Conservation (phyloP, 2,113 vertebrate species). For the Ophiodon elongatus region DNA sequence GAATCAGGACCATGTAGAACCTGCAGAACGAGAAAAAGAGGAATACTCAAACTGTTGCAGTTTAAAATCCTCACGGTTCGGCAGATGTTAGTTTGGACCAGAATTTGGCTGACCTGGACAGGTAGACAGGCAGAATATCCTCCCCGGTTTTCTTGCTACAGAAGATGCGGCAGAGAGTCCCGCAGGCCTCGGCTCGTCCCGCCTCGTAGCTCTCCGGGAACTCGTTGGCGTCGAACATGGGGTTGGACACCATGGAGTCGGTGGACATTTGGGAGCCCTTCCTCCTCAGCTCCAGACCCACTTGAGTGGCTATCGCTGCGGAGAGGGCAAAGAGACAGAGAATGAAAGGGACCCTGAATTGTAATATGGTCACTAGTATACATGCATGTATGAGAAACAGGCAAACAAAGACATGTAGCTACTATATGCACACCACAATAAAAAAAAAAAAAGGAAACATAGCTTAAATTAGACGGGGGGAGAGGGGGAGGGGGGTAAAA, state of each 20-base stretch:
- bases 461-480: conserved; percentile 8
- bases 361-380: conserved; percentile 64
- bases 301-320: conserved; percentile 93
- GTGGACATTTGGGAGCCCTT: conserved; percentile 97
- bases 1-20: conserved; percentile 99
- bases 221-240: conserved; percentile 92
- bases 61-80: neutral
- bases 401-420: conserved; percentile 57
- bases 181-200: conserved; percentile 95
- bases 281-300: conserved; percentile 91
- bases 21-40: conserved; percentile 78
- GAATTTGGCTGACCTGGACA: conserved; percentile 89
- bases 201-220: conserved; percentile 97
- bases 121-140: conserved; percentile 96
- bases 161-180: conserved; percentile 96
- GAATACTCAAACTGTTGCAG: neutral
- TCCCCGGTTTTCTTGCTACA: conserved; percentile 99
- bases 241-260: conserved; percentile 94
- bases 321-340: conserved; percentile 66
- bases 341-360: conserved; percentile 77
- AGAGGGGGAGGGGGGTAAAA: conserved; percentile 16
- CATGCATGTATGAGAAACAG: conserved; percentile 64
- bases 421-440: conserved; percentile 65
- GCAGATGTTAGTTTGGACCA: neutral
- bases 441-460: conserved; percentile 43